Conservation (phyloP, 2,888 invertebrate genomes). For the Clitarchus hookeri region DNA sequence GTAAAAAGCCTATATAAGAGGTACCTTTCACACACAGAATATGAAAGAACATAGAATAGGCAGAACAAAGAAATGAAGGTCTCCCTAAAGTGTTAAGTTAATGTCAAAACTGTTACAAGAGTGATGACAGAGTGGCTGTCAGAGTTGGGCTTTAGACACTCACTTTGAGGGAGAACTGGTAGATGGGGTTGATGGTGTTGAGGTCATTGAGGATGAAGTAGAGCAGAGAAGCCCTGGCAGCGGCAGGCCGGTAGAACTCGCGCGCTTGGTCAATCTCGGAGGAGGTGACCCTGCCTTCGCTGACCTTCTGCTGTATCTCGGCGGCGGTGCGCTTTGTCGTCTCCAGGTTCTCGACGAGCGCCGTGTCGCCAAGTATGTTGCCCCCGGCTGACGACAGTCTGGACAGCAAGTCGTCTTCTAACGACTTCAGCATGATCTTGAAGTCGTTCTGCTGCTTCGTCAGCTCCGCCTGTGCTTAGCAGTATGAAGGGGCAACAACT, state of each 20-base stretch:
- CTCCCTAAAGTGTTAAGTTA: too few relatives aligned
- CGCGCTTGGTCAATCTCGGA: constrained; percentile 90
- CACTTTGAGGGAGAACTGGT: constrained; percentile 95
- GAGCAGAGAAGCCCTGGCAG: constrained; percentile 88
- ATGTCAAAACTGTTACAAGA: too few relatives aligned
- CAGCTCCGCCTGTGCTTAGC: constrained; percentile 70
- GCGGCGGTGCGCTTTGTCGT: constrained; percentile 94
- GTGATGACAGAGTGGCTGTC: too few relatives aligned
- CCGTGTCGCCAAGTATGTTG: constrained; percentile 92
- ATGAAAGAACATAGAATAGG: too few relatives aligned
- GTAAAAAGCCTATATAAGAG: too few relatives aligned
- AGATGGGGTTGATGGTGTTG: constrained; percentile 95
- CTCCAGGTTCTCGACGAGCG: constrained; percentile 93
- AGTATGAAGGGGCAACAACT: background rate
- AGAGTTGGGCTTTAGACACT: background rate
- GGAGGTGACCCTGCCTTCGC: constrained; percentile 91
- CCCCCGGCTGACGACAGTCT: constrained; percentile 76
- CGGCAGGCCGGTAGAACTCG: constrained; percentile 86
- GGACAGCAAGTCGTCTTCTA: constrained; percentile 92
- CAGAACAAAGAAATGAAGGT: too few relatives aligned
- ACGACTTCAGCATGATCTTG: constrained; percentile 88
- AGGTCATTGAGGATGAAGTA: constrained; percentile 96
- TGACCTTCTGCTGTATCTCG: constrained; percentile 91
- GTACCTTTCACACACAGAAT: too few relatives aligned
- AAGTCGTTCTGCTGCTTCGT: constrained; percentile 97